Evolutionary conservation across 2,888 invertebrate genomes (phyloP).

Genomic region (Coleophora deauratella): DNA sequence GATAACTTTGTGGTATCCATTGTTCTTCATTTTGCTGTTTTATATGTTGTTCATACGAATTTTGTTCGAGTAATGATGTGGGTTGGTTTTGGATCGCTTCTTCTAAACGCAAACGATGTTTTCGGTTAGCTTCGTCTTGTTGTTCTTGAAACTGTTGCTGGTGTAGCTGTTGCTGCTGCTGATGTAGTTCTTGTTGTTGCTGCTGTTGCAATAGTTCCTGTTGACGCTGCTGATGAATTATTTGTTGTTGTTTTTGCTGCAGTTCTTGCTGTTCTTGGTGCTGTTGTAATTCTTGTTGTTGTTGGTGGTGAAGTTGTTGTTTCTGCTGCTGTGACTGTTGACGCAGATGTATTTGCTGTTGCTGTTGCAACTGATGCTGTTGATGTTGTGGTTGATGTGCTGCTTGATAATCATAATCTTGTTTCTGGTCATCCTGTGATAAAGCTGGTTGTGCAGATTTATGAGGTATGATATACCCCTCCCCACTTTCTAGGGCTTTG

Average conservation of each 20-base stretch:
- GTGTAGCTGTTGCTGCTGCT: no score
- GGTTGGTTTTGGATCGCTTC: constrained; percentile 7
- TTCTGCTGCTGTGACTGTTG: no score
- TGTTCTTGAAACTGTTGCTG: neutral
- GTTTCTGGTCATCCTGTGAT: neutral
- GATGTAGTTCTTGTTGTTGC: no score
- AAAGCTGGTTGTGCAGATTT: constrained; percentile 7
- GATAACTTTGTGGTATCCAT: no score
- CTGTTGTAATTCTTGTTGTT: neutral
- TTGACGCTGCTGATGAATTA: no score
- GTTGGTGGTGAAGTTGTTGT: neutral
- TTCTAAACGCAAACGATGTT: constrained; percentile 2
- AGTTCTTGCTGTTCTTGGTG: neutral
- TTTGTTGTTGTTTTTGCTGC: neutral
- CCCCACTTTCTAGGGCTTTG: constrained; percentile 34
- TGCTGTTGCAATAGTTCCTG: no score
- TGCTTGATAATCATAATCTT: neutral
- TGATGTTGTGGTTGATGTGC: neutral
- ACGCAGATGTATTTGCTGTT: neutral
- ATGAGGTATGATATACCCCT: constrained; percentile 19
- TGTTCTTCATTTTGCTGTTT: neutral
- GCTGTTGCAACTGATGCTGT: neutral
- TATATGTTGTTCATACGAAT: neutral
- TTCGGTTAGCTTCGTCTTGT: neutral
- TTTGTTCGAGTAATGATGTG: neutral